Base-by-base conservation (phyloP, 2,797 vertebrate species). In the Phoxinus dragarum region DNA sequence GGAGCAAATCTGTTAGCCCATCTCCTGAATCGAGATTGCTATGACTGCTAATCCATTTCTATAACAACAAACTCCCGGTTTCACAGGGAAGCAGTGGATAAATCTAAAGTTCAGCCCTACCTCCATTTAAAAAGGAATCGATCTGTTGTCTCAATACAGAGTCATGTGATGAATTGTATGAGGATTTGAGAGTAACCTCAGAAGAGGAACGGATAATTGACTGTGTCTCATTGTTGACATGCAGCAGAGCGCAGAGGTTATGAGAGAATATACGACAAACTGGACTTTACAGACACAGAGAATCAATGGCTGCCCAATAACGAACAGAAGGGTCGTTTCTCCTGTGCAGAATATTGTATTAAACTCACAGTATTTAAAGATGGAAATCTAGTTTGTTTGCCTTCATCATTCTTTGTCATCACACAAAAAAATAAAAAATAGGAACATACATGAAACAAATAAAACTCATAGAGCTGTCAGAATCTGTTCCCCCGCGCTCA, bases 31-130 rank as follows among this genome's bases (percentile, higher is more conserved):
- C 79, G 0, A 86, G 64, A 89, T 75, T 34, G 42, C 66, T 21
- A 54, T 66, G 84, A 52, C 86, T 64, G 74, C 82, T 88, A 90
- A 90, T 87, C 88, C 81, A 87, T 89, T 83, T 87, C 78, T 86
- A 78, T 61, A 86, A 66, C 80, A 80, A 36, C 38, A 76, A 76
- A 42, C 61, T 67, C 59, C 27, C 23, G 21, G 12, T 76, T 85
- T 68, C 82, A 52, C 81, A 86, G 85, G 68, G 77, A 88, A 88
- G 80, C 77, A 82, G 85, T 87, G 86, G 85, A 88, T 84, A 87
- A 89, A 84, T 89, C 85, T 82, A 69, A 85, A 85, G 85, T 87
- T 89, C 86, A 87, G 80, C 74, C 77, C 81, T 47, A 72, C 66
- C 83, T 88, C 59, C 85, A 81, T 82, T 81, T 86, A 72, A 84